Conservation (phyloP, 2,797 vertebrate genomes). For the Gobio occitaniae region DNA sequence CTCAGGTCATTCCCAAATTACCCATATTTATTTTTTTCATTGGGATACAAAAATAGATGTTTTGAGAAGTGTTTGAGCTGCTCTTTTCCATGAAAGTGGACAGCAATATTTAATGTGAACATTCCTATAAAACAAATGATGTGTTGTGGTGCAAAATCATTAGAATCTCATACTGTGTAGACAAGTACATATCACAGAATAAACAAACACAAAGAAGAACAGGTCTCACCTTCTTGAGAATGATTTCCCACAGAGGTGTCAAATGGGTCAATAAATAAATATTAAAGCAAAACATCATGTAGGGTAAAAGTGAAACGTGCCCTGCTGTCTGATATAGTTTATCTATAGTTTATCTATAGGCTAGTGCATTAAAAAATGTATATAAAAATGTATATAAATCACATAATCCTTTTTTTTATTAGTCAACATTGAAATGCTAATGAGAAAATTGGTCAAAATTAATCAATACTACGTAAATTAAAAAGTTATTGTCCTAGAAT, state of each 20-base stretch:
- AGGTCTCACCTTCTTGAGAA: conserved; percentile 60
- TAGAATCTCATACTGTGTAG: not conserved
- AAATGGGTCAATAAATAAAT: conserved; percentile 36
- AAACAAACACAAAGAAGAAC: conserved; percentile 35
- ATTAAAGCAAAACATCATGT: not conserved
- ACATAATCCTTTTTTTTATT: not conserved
- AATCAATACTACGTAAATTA: not conserved
- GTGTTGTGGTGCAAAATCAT: conserved; percentile 28
- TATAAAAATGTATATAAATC: not conserved
- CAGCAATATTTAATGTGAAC: not conserved
- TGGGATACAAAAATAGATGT: not conserved
- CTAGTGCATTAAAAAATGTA: not conserved
- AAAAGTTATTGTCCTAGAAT: not conserved
- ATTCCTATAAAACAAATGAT: not conserved
- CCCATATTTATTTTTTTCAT: not conserved
- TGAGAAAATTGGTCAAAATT: not conserved
- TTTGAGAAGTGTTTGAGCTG: not conserved
- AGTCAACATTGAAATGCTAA: not conserved
- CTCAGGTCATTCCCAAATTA: not conserved
- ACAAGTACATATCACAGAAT: conserved; percentile 10
- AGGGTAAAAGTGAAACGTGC: not conserved
- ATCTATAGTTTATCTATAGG: too few species aligned
- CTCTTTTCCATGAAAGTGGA: not conserved
- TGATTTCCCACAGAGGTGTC: conserved; percentile 52
- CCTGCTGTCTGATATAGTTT: not conserved